phyloP scores from a whole-genome alignment of 1,140 invertebrate genomes.

The Ditylenchus dipsaci region DNA sequence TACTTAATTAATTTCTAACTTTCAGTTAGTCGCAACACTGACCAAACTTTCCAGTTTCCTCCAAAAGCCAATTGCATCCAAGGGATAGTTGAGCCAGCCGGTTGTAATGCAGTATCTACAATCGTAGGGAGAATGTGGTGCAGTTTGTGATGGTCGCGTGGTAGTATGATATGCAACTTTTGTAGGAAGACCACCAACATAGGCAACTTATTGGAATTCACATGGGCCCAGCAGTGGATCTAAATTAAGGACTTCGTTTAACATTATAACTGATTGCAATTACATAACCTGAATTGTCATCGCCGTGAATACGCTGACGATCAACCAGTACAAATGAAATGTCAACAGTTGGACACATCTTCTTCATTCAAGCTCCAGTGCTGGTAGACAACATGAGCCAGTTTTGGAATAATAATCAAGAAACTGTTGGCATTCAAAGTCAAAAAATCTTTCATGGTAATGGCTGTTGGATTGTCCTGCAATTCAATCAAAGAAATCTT shows the following conservation, averaged over 20 bases:
- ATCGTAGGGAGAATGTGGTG: constrained; percentile 71
- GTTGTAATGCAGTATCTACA: constrained; percentile 73
- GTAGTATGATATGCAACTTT: constrained; percentile 82
- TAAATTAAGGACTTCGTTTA: no score
- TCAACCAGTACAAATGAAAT: constrained; percentile 55
- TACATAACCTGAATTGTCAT: constrained; percentile 58
- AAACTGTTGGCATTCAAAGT: constrained; percentile 98
- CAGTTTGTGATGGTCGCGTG: constrained; percentile 86
- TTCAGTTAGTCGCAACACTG: constrained; percentile 45
- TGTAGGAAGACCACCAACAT: constrained; percentile 82
- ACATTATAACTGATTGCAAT: no score
- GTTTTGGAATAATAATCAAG: constrained; percentile 50
- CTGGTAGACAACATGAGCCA: constrained; percentile 50
- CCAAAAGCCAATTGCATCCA: constrained; percentile 66
- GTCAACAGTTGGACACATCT: constrained; percentile 32
- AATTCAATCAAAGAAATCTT: no score
- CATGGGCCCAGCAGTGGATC: constrained; percentile 99
- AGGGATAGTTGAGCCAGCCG: constrained; percentile 92
- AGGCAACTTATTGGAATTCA: constrained; percentile 89
- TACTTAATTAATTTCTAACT: no score
- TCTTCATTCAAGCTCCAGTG: constrained; percentile 29
- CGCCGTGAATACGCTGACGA: constrained; percentile 48
- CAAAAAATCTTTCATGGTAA: constrained; percentile 94
- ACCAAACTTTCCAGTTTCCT: constrained; percentile 41
- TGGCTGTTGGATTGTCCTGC: constrained; percentile 80